Base-by-base conservation (phyloP, 2,113 vertebrate genomes). In the Gallinago jamesoni region DNA sequence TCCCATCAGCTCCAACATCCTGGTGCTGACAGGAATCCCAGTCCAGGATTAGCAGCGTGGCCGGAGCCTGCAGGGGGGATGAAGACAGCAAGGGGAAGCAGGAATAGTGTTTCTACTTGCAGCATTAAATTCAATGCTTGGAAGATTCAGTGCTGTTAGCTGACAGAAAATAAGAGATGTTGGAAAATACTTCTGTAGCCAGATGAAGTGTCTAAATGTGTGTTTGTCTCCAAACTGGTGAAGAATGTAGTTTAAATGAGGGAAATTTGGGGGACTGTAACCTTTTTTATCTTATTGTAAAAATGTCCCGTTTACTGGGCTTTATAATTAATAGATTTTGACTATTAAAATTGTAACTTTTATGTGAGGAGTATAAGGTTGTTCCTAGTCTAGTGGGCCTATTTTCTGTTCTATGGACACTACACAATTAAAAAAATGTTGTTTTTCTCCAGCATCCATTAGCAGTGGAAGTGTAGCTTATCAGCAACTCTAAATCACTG, bases 141-240 rank as follows among this genome's bases (percentile, higher is more conserved):
- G 93, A 92, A 89, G 85, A 88, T 50, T 77, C 88, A 70, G 28
- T 18, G 60, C 76, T 81, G 84, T 75, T 81, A 91, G 89, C 76
- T 94, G 86, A 90, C 89, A 95, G 84, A 93, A 93, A 93, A 81
- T 78, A 89, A 56, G 84, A 93, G 57, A 59, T 78, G 68, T 43
- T 90, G 84, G 95, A 92, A 96, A 97, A 91, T 52, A 56, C 9
- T 91, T 94, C 69, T 82, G 84, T 69, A 84, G 89, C 80, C 91
- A 97, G 90, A 67, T 10, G 0, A 89, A 84, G 80, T 87, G 91
- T 75, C 93, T 91, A 87, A 94, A 81, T 13, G 80, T 31, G 60
- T 72, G 56, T 87, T 94, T 94, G 69, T 78, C 76, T 97, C 93
- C 84, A 94, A 89, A 52, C 14, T 31, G 39, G 47, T 94, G 93